A percentile compares a stretch with the other conserved stretches of the same genome.
These are phyloP conservation scores for Daboia siamensis DNA, from an alignment of 2,113 vertebrate species.

Conservation along the genomic window DNA sequence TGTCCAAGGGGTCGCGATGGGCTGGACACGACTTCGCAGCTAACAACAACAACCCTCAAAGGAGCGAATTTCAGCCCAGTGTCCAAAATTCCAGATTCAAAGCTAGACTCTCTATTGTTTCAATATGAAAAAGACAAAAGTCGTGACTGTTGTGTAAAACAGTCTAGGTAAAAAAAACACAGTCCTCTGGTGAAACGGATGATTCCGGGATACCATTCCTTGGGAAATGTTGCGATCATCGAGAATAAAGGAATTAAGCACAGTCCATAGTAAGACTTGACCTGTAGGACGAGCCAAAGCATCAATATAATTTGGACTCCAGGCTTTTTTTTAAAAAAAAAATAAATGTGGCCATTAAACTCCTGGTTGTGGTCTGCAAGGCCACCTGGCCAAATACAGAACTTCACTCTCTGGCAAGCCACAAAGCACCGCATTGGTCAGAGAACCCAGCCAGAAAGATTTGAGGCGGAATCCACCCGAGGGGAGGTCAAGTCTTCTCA, in stretches of 20 bases:
- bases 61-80: neutral
- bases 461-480: neutral
- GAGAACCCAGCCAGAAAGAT: slow-evolving; percentile 53
- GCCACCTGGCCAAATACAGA: slow-evolving; percentile 44
- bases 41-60: neutral
- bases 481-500: slow-evolving; percentile 33
- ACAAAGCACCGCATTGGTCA: neutral
- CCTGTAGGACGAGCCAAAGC: neutral
- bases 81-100: neutral
- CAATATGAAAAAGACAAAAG: neutral
- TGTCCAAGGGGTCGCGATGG: too few relatives aligned
- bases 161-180: neutral
- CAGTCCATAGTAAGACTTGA: neutral
- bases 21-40: too few relatives aligned
- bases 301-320: neutral
- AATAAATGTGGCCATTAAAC: neutral
- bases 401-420: fast-evolving
- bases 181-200: neutral
- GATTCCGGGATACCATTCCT: neutral
- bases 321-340: neutral
- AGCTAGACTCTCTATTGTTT: neutral
- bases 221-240: neutral
- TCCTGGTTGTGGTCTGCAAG: neutral
- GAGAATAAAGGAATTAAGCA: neutral
- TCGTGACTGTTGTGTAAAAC: neutral